Percentiles rank a stretch among this genome's conserved stretches.
These are phyloP conservation scores for Aporrectodea caliginosa DNA, from an alignment of 1,140 invertebrate genomes.

Conservation along the genomic window DNA sequence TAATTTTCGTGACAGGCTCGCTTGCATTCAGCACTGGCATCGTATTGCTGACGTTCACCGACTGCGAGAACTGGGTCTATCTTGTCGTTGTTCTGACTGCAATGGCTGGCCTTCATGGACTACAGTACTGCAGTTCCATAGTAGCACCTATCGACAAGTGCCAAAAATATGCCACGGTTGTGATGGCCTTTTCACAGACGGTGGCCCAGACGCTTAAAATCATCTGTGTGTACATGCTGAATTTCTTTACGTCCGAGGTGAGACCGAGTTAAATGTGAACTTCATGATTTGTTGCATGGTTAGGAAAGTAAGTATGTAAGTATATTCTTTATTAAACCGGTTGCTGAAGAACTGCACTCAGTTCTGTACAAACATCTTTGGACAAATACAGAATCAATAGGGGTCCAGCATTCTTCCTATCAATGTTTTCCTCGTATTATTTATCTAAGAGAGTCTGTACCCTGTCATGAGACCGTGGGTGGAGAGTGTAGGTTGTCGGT, in stretches of 20 bases:
- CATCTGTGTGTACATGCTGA: not conserved
- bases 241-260: not conserved
- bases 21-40: not conserved
- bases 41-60: not conserved
- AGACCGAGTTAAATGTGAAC: no score
- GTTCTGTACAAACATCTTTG: no score
- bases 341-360: no score
- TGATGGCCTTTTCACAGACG: not conserved
- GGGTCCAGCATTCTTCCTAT: no score
- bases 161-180: not conserved
- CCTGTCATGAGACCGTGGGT: no score
- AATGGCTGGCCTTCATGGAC: not conserved
- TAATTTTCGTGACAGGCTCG: not conserved
- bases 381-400: no score
- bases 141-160: not conserved
- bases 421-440: no score
- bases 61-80: not conserved
- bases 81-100: not conserved
- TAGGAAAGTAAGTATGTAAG: no score
- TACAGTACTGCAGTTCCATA: not conserved
- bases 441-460: no score
- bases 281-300: no score
- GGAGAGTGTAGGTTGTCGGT: no score
- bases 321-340: no score
- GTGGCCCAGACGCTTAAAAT: not conserved